Evolutionary conservation across 2,113 vertebrate genomes (phyloP).

Genomic region (Lasiurus borealis): DNA sequence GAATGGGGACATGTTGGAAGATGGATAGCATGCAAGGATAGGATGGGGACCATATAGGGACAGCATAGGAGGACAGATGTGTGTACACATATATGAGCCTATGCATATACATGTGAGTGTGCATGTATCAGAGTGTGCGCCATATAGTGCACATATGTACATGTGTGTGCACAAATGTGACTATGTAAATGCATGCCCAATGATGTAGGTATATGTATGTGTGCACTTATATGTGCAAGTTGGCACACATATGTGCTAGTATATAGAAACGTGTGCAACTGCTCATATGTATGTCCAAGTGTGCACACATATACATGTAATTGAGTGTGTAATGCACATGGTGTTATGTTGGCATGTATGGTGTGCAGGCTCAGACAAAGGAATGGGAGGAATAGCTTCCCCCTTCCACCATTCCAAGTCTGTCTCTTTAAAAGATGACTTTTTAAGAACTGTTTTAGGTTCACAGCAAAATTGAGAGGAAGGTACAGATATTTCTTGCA

Average conservation of each 20-base stretch:
- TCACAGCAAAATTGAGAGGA: neutral
- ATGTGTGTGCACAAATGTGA: rapidly evolving
- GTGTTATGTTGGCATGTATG: neutral
- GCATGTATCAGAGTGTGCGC: rapidly evolving
- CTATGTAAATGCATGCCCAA: neutral
- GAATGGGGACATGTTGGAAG: neutral
- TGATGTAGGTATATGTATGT: neutral
- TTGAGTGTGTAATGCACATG: rapidly evolving
- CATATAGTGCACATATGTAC: rapidly evolving
- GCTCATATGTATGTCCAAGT: rapidly evolving
- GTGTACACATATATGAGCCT: neutral
- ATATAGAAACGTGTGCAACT: neutral
- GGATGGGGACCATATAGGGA: neutral
- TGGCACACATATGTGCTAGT: neutral
- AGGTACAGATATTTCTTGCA: neutral
- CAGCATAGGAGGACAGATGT: neutral
- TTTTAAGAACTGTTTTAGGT: neutral
- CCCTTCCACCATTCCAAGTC: neutral
- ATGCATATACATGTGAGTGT: rapidly evolving
- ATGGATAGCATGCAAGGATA: neutral
- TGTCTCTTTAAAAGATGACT: neutral
- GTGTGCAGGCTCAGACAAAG: neutral
- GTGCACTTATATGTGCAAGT: neutral
- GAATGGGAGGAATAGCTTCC: neutral
- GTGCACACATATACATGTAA: neutral